Evolutionary conservation across 2,113 vertebrate species (phyloP).

Genomic region (Neotragus moschatus): DNA sequence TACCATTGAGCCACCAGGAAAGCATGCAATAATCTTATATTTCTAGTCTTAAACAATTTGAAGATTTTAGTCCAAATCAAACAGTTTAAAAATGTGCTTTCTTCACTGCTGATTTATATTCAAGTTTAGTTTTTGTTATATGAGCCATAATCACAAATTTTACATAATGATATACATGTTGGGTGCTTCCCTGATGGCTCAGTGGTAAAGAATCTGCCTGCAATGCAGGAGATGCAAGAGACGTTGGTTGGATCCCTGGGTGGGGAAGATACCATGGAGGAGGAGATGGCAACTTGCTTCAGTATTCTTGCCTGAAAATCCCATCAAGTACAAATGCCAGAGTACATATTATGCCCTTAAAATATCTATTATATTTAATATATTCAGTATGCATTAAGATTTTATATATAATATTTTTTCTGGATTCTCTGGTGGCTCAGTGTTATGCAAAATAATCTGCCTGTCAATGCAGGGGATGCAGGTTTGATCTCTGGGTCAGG

Average conservation of each 20-base stretch:
- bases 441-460: neutral
- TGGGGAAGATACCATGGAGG: neutral
- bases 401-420: neutral
- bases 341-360: neutral
- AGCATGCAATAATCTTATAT: neutral
- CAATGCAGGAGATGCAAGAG: neutral
- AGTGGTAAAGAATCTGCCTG: neutral
- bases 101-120: neutral
- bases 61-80: neutral
- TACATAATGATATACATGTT: neutral
- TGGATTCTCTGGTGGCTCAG: neutral
- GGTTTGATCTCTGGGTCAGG: neutral
- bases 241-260: fast-evolving
- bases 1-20: neutral
- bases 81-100: neutral
- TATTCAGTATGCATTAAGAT: neutral
- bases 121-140: neutral
- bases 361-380: neutral
- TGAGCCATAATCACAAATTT: neutral
- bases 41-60: neutral
- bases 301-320: neutral
- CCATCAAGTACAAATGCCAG: neutral
- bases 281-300: neutral
- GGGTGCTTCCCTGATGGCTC: neutral
- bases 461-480: neutral